Evolutionary conservation across 2,888 invertebrate genomes (phyloP), one percentile per base, ranked within the genome.

Genomic region (Cataglyphis altisquamis): DNA sequence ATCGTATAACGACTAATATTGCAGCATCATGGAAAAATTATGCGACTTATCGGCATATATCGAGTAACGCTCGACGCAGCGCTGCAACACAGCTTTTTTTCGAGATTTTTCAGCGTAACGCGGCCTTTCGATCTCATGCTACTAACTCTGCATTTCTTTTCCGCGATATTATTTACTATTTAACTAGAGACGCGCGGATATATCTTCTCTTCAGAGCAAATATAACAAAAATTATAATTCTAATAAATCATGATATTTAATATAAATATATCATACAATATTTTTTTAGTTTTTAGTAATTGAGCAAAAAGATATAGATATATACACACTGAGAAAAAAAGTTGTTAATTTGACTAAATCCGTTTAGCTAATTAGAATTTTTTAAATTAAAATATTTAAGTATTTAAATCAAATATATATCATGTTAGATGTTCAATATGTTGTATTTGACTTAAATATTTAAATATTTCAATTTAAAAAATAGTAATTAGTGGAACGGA

Each of bases 1-100:
- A 45, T 78, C 39, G 9, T 32, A 21, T 73, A 60, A 78, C 21
- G 18, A 21, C 41, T 32, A 32, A 25, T 45, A 21, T 60, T 32
- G 72, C 18, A 15, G 18, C 36, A 52, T 41, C 25, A 29, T 45
- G 21, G 60, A 48, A 78, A 78, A 78, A 45, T 32, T 78, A 25
- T 15, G 32, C 78, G 12, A 32, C 45, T 78, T 78, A 78, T 78
- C 77, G 15, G 18, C 60, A 60, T 60, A 18, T 29, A 25, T 39
- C 32, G 67, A 32, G 8, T 36, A 48, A n/a, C 21, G 8, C 48
- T 6, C 9, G 64, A 62, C 18, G 32, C 62, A 62, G 48, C 15
- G 39, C 15, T 21, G 64, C 39, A 64, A 41, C 21, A 12, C 39
- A 21, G 18, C 32, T 62, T 18, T 1, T 29, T 48, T n/a, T 18